Conservation (phyloP, 64 coral and sea anemone genomes). For the Montipora sp. region DNA sequence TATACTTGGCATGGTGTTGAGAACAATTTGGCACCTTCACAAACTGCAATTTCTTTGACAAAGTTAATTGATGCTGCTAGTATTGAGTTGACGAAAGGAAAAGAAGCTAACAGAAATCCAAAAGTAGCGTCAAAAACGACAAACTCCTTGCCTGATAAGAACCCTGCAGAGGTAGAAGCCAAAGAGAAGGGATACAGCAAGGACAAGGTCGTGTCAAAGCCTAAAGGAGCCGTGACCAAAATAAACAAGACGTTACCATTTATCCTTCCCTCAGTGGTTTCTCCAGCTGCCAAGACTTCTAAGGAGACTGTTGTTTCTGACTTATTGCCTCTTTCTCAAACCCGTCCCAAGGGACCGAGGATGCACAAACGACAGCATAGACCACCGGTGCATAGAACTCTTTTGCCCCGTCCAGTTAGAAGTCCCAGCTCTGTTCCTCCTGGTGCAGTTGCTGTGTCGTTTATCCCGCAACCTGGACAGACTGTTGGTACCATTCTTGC, state of each 20-base stretch:
- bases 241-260: constrained; percentile 64
- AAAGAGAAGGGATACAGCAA: constrained; percentile 16
- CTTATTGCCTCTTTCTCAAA: neutral
- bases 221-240: constrained; percentile 63
- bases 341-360: constrained; percentile 20
- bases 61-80: constrained; percentile 83
- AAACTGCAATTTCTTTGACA: constrained; percentile 71
- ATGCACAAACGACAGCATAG: constrained; percentile 39
- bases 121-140: constrained; percentile 29
- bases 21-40: constrained; percentile 28
- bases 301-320: constrained; percentile 26
- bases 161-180: neutral
- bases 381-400: constrained; percentile 77
- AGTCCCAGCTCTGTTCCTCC: constrained; percentile 68
- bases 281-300: constrained; percentile 18
- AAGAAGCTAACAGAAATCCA: constrained; percentile 31
- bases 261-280: constrained; percentile 65
- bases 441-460: constrained; percentile 93
- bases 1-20: constrained; percentile 72
- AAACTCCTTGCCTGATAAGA: constrained; percentile 29
- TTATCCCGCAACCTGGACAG: constrained; percentile 91
- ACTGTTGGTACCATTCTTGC: constrained; percentile 82
- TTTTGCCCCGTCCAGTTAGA: constrained; percentile 83
- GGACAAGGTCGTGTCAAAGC: constrained; percentile 34
- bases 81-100: constrained; percentile 72